Percentiles rank a stretch among this genome's conserved stretches.
Conservation (phyloP, 2,113 vertebrate genomes). For the Oryzias celebensis region DNA sequence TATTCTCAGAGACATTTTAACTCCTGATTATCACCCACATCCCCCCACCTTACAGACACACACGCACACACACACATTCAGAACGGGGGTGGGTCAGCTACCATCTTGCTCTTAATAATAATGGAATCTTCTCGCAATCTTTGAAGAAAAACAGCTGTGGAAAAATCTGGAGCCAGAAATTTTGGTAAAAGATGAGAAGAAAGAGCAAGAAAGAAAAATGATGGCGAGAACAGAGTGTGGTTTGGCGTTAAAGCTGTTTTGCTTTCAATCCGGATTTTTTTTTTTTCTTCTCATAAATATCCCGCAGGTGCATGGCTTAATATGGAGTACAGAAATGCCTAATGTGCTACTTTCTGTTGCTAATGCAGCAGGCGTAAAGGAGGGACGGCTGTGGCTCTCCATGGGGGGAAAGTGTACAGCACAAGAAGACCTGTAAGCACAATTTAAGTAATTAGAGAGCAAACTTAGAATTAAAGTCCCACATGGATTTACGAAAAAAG, state of each 20-base stretch:
- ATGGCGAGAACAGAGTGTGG: slow-evolving; percentile 4
- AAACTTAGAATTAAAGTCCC: slow-evolving; percentile 54
- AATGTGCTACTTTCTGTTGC: slow-evolving; percentile 74
- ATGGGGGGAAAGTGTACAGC: slow-evolving; percentile 57
- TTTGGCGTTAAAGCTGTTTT: slow-evolving; percentile 47
- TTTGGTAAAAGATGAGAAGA: slow-evolving; percentile 17
- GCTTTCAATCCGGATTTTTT: slow-evolving; percentile 52
- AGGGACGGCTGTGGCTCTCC: slow-evolving; percentile 58
- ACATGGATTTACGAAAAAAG: slow-evolving; percentile 7
- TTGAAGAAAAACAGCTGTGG: slow-evolving; percentile 2
- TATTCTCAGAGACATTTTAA: too few relatives aligned
- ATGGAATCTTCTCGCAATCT: slow-evolving; percentile 62
- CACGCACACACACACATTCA: too few relatives aligned
- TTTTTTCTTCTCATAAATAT: slow-evolving; percentile 62
- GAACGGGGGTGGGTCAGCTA: slow-evolving; percentile 5
- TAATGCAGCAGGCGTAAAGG: slow-evolving; percentile 68
- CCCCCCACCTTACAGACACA: too few relatives aligned
- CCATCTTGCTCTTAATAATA: slow-evolving; percentile 52
- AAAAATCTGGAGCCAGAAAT: slow-evolving; percentile 25
- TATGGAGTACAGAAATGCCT: slow-evolving; percentile 73
- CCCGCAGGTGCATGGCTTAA: slow-evolving; percentile 72
- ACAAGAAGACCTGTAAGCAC: slow-evolving; percentile 76
- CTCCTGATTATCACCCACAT: too few relatives aligned
- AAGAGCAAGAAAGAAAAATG: not conserved
- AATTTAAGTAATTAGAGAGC: slow-evolving; percentile 75